Conservation (phyloP, 2,888 invertebrate species). For the Archips xylosteana region DNA sequence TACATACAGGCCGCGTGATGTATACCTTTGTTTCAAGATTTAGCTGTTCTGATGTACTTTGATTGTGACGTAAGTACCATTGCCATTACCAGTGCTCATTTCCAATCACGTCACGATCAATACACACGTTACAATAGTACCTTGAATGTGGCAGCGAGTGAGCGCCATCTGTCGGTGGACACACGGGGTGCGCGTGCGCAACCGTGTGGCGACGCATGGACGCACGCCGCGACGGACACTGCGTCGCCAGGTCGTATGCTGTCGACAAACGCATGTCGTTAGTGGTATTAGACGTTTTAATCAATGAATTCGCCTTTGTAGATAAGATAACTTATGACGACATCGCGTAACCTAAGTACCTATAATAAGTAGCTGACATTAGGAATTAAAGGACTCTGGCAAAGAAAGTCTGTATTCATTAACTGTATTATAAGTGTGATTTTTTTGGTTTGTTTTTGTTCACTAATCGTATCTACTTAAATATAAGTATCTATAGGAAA, state of each 20-base stretch:
- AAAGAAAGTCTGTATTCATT: too few relatives aligned
- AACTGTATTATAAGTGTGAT: too few relatives aligned
- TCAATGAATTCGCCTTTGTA: background rate
- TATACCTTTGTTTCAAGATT: too few relatives aligned
- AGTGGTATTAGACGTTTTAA: background rate
- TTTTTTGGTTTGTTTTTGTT: too few relatives aligned
- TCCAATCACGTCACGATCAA: too few relatives aligned
- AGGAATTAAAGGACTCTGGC: background rate
- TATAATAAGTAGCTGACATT: background rate
- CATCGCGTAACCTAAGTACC: background rate
- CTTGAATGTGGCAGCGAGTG: constrained; percentile 91
- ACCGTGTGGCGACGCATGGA: constrained; percentile 89
- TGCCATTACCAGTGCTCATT: too few relatives aligned
- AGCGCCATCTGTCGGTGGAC: constrained; percentile 81
- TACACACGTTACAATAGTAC: constrained; percentile 47
- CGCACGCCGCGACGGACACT: constrained; percentile 90
- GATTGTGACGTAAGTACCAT: too few relatives aligned
- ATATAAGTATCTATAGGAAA: too few relatives aligned
- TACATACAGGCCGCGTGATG: too few relatives aligned
- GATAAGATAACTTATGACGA: background rate
- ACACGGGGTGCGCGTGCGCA: constrained; percentile 81
- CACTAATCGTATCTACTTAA: too few relatives aligned
- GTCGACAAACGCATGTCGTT: constrained; percentile 48
- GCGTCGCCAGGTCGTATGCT: constrained; percentile 94
- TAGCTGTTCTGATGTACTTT: too few relatives aligned